phyloP scores from a whole-genome alignment of 2,888 invertebrate genomes.

The Noctua comes region DNA sequence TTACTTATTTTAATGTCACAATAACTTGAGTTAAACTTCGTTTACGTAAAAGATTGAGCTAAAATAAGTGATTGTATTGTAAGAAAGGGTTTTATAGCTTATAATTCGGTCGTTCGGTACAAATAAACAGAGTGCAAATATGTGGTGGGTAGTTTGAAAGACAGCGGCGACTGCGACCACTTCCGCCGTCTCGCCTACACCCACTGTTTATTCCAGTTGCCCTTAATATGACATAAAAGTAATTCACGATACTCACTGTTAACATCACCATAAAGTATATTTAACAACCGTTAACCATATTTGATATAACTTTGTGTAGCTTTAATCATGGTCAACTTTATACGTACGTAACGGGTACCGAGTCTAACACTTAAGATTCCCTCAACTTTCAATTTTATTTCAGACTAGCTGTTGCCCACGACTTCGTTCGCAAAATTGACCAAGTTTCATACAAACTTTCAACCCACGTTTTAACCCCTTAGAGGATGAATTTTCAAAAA shows the following conservation, averaged over 20 bases:
- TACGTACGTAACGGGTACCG: slow-evolving; percentile 5
- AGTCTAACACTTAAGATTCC: neutral
- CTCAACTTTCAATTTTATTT: neutral
- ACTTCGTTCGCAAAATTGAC: too few relatives aligned
- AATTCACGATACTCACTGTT: slow-evolving; percentile 76
- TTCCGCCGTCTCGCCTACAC: slow-evolving; percentile 70
- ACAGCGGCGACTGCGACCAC: slow-evolving; percentile 63
- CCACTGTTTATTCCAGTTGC: slow-evolving; percentile 74
- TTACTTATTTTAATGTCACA: slow-evolving; percentile 42
- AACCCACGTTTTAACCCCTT: too few relatives aligned
- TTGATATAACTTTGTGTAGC: slow-evolving; percentile 67
- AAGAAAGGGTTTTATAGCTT: slow-evolving; percentile 73
- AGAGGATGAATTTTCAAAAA: too few relatives aligned
- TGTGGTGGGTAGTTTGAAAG: slow-evolving; percentile 62
- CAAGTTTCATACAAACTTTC: too few relatives aligned
- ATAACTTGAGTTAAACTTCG: slow-evolving; percentile 25
- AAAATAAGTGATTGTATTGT: slow-evolving; percentile 74
- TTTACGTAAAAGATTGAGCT: slow-evolving; percentile 30
- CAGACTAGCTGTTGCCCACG: too few relatives aligned
- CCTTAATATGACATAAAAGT: slow-evolving; percentile 84
- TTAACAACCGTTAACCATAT: slow-evolving; percentile 73
- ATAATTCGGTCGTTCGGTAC: slow-evolving; percentile 54
- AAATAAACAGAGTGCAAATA: slow-evolving; percentile 62
- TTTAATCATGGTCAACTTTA: slow-evolving; percentile 34
- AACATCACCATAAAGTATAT: slow-evolving; percentile 75